Conservation (phyloP, 1,140 invertebrate species). For the Drosophila carrolli region DNA sequence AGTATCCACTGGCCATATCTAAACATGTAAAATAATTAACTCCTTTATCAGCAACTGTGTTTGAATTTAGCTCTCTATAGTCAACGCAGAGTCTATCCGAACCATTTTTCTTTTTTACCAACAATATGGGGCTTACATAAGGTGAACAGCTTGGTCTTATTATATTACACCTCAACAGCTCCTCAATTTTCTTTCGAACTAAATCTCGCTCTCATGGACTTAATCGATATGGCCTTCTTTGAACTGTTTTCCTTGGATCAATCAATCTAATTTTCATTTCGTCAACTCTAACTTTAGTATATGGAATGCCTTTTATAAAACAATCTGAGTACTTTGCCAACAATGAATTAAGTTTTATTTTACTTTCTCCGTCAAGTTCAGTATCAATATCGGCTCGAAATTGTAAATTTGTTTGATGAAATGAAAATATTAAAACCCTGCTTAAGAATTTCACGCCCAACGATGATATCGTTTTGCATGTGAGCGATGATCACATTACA, state of each 20-base stretch:
- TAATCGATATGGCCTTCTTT: neutral
- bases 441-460: constrained; percentile 33
- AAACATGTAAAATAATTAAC: constrained; percentile 31
- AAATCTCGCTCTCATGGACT: neutral
- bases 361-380: constrained; percentile 1
- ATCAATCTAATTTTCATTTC: too few species aligned
- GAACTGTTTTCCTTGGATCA: constrained; percentile 15
- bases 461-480: constrained; percentile 31
- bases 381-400: constrained; percentile 2
- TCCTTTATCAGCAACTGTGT: constrained; percentile 10
- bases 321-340: too few species aligned
- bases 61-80: too few species aligned
- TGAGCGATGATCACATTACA: constrained; percentile 28
- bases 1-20: too few species aligned
- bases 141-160: neutral
- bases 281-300: neutral
- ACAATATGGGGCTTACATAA: neutral
- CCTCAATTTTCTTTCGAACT: neutral
- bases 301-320: too few species aligned
- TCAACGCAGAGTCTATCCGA: too few species aligned
- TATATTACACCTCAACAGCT: neutral
- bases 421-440: constrained; percentile 37
- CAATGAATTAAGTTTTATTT: constrained; percentile 4
- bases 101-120: too few species aligned
- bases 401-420: constrained; percentile 6